Evolutionary conservation across 2,797 vertebrate genomes (phyloP).

Genomic region (Aphelocoma californica): DNA sequence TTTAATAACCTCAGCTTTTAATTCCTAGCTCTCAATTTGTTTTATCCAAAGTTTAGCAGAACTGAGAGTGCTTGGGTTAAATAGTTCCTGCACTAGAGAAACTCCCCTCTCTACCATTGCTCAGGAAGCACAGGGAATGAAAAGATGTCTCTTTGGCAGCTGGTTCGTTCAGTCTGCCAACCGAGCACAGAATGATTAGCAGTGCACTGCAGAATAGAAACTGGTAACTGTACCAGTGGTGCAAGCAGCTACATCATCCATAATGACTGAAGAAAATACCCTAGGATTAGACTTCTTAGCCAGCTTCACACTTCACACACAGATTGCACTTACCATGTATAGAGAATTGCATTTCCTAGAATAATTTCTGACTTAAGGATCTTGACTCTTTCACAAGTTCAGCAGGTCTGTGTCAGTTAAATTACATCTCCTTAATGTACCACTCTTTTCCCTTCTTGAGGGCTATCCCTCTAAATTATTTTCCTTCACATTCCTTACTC

Average conservation of each 20-base stretch:
- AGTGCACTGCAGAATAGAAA: not conserved
- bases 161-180: not conserved
- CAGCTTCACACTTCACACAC: not conserved
- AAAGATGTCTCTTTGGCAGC: slow-evolving; percentile 21
- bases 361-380: not conserved
- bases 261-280: not conserved
- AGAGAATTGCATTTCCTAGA: not conserved
- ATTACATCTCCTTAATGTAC: not conserved
- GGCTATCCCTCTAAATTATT: not conserved
- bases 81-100: not conserved
- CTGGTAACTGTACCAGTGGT: not conserved
- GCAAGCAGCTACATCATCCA: not conserved
- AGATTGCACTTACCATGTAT: not conserved
- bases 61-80: slow-evolving; percentile 22
- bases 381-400: not conserved
- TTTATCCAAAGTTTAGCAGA: slow-evolving; percentile 24
- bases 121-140: not conserved
- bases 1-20: slow-evolving; percentile 12
- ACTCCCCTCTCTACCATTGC: not conserved
- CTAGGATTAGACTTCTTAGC: not conserved
- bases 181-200: not conserved
- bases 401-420: not conserved
- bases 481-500: not conserved
- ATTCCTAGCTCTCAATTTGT: slow-evolving; percentile 1
- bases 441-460: not conserved